Evolutionary conservation across 2,888 invertebrate species (phyloP), one percentile per base, ranked within the genome.

Genomic region (Agriotes lineatus): DNA sequence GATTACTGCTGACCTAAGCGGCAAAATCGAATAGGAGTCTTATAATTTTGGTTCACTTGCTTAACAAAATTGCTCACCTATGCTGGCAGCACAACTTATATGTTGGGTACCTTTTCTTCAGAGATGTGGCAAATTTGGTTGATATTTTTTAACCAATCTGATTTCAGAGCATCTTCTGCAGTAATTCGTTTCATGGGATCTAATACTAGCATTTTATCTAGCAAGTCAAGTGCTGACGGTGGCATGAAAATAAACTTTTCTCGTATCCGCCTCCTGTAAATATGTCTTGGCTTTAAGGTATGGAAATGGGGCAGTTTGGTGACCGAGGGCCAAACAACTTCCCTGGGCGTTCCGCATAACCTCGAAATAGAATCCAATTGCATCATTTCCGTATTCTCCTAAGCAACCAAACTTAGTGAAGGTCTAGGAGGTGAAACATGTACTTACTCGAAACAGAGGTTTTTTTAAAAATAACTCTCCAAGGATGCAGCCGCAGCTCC

Each of bases 401-500:
- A 88, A 6, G 78, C 76, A 57, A 66, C n/a, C n/a, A n/a, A n/a
- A n/a, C n/a, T n/a, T n/a, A n/a, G n/a, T n/a, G n/a, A n/a, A n/a
- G n/a, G n/a, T n/a, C n/a, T n/a, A n/a, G n/a, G n/a, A n/a, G n/a
- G n/a, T n/a, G n/a, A n/a, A n/a, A n/a, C n/a, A n/a, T n/a, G n/a
- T n/a, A n/a, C n/a, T n/a, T n/a, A n/a, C n/a, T n/a, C n/a, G n/a
- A n/a, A n/a, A n/a, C n/a, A n/a, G 7, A 99, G 98, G 78, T n/a
- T 95, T 95, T 81, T 97, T 97, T 50, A 92, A 89, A 86, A 99
- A 99, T 69, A 99, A 87, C 86, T 99, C 99, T 7, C 98, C 99
- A 56, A 99, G 88, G 77, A 99, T 99, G 83, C 99, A 99, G 78
- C 99, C 99, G 86, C 97, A 97, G 81, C 97, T 98, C 99, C 99